phyloP scores from a whole-genome alignment of 2,888 invertebrate species.

The Xestia xanthographa region DNA sequence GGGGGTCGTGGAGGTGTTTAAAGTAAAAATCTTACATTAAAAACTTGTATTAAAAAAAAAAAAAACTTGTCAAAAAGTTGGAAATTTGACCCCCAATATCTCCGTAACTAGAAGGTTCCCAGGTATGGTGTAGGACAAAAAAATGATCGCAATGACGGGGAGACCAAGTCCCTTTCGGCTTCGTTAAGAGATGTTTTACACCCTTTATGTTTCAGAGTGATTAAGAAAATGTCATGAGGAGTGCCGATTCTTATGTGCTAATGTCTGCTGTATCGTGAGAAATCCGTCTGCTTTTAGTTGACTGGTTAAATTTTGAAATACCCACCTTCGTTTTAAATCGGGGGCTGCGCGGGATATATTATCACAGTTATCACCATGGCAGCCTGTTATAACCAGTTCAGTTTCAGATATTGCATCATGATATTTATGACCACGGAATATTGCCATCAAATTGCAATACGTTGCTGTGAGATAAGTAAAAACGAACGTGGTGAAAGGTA shows the following conservation, averaged over 20 bases:
- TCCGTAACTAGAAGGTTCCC: too few species aligned
- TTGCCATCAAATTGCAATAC: neutral
- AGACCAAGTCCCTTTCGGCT: too few species aligned
- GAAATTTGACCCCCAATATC: too few species aligned
- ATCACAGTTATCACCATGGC: neutral
- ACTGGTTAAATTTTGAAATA: neutral
- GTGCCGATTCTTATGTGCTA: neutral
- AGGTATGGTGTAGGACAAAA: too few species aligned
- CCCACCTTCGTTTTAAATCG: neutral
- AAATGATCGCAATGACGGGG: too few species aligned
- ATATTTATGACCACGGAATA: constrained; percentile 6
- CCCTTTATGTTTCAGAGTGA: constrained; percentile 4
- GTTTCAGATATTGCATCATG: neutral
- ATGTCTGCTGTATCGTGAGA: neutral
- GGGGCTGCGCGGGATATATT: too few species aligned
- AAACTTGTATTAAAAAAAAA: too few species aligned
- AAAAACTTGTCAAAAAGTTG: too few species aligned
- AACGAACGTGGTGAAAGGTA: neutral
- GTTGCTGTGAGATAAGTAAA: neutral
- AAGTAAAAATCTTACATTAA: too few species aligned
- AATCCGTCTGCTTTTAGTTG: neutral
- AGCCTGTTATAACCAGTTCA: neutral
- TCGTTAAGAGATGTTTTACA: too few species aligned
- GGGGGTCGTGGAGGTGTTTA: too few species aligned
- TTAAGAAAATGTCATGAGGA: neutral